Conservation (phyloP, 2,888 invertebrate species). For the Patella caerulea region DNA sequence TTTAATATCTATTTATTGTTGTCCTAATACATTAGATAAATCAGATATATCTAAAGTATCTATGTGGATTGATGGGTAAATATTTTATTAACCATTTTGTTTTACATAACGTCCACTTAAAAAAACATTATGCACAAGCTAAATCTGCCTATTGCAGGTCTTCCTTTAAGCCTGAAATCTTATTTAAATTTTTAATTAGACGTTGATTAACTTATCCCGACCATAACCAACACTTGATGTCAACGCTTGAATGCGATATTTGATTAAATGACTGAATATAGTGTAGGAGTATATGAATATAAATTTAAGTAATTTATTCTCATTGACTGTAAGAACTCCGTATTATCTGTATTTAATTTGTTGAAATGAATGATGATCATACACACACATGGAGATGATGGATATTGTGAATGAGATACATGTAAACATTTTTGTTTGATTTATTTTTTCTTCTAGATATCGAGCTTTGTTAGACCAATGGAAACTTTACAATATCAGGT, state of each 20-base stretch:
- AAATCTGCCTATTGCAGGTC: no score
- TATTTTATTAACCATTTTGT: background rate
- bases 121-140: no score
- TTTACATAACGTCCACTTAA: no score
- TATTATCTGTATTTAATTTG: no score
- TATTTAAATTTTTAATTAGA: no score
- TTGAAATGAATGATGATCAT: background rate
- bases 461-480: constrained; percentile 87
- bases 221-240: no score
- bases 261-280: background rate
- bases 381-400: background rate
- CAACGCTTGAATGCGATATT: no score
- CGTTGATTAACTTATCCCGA: no score
- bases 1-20: constrained; percentile 80
- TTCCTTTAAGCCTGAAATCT: no score
- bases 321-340: background rate
- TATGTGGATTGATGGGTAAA: constrained; percentile 73
- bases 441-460: constrained; percentile 77
- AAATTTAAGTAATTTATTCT: background rate
- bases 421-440: background rate
- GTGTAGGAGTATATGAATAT: background rate
- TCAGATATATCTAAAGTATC: constrained; percentile 74
- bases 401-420: background rate
- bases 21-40: constrained; percentile 78
- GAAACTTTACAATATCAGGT: constrained; percentile 83